Evolutionary conservation across 2,113 vertebrate species (phyloP), one percentile per base, ranked within the genome.

Genomic region (Sardina pilchardus): DNA sequence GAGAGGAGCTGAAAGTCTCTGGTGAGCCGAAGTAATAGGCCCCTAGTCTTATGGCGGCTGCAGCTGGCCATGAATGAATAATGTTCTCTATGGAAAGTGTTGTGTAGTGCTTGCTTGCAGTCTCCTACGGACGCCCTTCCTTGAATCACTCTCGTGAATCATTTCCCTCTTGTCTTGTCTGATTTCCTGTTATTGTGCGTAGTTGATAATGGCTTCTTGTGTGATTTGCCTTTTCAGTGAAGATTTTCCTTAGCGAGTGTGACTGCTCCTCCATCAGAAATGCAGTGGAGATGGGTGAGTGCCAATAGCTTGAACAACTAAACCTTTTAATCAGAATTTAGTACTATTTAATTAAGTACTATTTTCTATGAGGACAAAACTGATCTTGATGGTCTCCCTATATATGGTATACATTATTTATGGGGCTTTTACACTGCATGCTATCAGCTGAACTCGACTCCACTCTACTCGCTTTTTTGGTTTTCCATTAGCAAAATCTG

Each of bases 1-100:
- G 98, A 89, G 97, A 99, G 91, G 98, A 99, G 89, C 92, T 99
- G 90, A 99, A 98, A 91, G 97, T 99, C 84, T 98, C 97, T 90
- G 98, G 98, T 99, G 93, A 94, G 95, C 19, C 2, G 82, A 21
- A 4, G 50, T 17, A 86, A 24, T 21, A 0, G 2, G n/a, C 86
- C 45, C 12, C 5, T 16, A 17, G 5, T 12, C 39, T 36, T 50
- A 1, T 6, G 19, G 48, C 48, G 16, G 48, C 48, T 7, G 6
- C 19, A 26, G 24, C n/a, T 12, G 2, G 63, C 6, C 63, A 26
- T 67, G 63, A 30, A 24, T 59, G 56, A 59, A 30, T 67, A 1
- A 26, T 67, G 26, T 26, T 9, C n/a, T 67, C n/a, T 67, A n/a
- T 67, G 24, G 34, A 36, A 34, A 36, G 71, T 36, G 71, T 36